A percentile compares a stretch with the other conserved stretches of the same genome.
Evolutionary conservation across 2,888 invertebrate species (phyloP).

Genomic region (Tethea ocularis): DNA sequence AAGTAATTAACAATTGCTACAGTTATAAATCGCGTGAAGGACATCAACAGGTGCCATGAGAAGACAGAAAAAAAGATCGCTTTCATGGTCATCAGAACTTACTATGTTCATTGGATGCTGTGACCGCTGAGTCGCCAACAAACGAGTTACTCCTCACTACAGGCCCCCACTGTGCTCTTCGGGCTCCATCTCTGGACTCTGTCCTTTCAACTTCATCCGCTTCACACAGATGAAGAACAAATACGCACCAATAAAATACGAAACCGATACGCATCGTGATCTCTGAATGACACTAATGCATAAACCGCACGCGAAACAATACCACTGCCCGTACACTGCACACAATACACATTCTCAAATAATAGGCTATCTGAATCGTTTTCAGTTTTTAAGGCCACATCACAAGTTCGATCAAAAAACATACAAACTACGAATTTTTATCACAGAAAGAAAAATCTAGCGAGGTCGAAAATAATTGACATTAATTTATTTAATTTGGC

Average conservation of each 20-base stretch:
- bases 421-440: conserved; percentile 65
- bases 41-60: conserved; percentile 70
- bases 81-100: conserved; percentile 60
- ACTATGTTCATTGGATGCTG: conserved; percentile 76
- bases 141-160: conserved; percentile 66
- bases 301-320: conserved; percentile 61
- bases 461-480: conserved; percentile 64
- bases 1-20: conserved; percentile 31
- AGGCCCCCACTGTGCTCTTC: conserved; percentile 75
- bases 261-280: conserved; percentile 82
- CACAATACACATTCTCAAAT: conserved; percentile 76
- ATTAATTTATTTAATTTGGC: conserved; percentile 35
- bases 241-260: conserved; percentile 80
- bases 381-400: conserved; percentile 68
- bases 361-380: conserved; percentile 49
- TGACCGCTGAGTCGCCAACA: conserved; percentile 57
- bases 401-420: conserved; percentile 64
- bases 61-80: conserved; percentile 46
- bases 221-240: conserved; percentile 77
- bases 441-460: conserved; percentile 64
- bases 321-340: conserved; percentile 58
- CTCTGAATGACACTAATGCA: conserved; percentile 73
- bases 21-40: conserved; percentile 47
- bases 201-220: conserved; percentile 77
- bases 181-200: conserved; percentile 69